Conservation (phyloP, 2,113 vertebrate species). For the Pangasianodon hypophthalmus region DNA sequence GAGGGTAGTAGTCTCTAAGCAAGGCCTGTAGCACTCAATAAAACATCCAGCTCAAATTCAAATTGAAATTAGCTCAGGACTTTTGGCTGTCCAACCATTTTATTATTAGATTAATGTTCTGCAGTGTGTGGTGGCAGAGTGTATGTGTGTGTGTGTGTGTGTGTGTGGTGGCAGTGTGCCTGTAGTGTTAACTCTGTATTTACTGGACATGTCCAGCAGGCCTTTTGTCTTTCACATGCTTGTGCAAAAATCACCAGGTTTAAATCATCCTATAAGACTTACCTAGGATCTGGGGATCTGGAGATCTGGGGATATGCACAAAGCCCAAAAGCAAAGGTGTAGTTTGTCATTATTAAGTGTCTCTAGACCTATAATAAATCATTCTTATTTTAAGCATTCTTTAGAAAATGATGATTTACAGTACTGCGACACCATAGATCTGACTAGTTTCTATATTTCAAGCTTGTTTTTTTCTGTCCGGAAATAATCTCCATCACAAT, state of each 20-base stretch:
- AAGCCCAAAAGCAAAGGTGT: neutral
- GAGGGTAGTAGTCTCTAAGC: neutral
- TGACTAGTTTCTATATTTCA: neutral
- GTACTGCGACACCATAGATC: neutral
- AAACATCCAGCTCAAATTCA: constrained; percentile 49
- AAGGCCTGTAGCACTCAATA: constrained; percentile 29
- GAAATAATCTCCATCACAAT: neutral
- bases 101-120: constrained; percentile 54
- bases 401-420: neutral
- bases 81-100: constrained; percentile 37
- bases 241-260: neutral
- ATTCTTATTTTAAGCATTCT: neutral
- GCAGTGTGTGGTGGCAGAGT: neutral
- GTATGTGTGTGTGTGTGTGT: constrained; percentile 24
- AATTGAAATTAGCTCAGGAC: constrained; percentile 52
- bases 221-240: neutral
- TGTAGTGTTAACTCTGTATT: constrained; percentile 27
- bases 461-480: neutral
- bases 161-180: neutral
- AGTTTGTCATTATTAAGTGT: neutral
- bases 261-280: neutral
- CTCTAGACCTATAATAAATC: neutral
- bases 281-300: neutral
- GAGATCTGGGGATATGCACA: neutral
- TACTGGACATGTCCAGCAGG: constrained; percentile 21